Evolutionary conservation across 2,888 invertebrate genomes (phyloP).

Genomic region (Cloeon dipterum): DNA sequence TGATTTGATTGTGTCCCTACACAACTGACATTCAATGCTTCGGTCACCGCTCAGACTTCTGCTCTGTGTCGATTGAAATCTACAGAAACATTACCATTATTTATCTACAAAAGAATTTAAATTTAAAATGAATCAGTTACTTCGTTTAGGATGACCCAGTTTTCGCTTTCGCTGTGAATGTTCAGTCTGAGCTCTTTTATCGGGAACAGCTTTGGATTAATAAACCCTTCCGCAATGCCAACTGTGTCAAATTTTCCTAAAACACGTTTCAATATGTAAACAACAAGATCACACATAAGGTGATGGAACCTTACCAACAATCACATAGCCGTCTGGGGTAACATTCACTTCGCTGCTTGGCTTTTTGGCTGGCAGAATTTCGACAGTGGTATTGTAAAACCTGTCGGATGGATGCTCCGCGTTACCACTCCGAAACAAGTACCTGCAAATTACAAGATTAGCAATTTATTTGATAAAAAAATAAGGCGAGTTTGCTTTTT

Average conservation of each 20-base stretch:
- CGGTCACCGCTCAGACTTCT: too few relatives aligned
- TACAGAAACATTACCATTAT: too few relatives aligned
- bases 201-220: conserved; percentile 39
- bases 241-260: conserved; percentile 50
- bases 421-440: conserved; percentile 69
- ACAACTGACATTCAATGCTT: too few relatives aligned
- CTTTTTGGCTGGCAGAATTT: conserved; percentile 36
- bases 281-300: too few relatives aligned
- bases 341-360: conserved; percentile 24
- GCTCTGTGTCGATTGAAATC: too few relatives aligned
- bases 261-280: background rate
- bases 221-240: conserved; percentile 52
- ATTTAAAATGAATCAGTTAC: too few relatives aligned
- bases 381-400: conserved; percentile 68
- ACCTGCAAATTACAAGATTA: conserved; percentile 29
- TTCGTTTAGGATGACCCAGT: conserved; percentile 84
- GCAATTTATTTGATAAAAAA: too few relatives aligned
- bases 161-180: conserved; percentile 55
- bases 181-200: conserved; percentile 49
- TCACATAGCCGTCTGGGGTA: conserved; percentile 41
- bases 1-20: too few relatives aligned
- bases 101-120: too few relatives aligned
- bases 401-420: conserved; percentile 72
- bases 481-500: too few relatives aligned
- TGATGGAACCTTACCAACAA: conserved; percentile 45